phyloP scores from a whole-genome alignment of 1,140 invertebrate genomes.

The Dendroctonus valens region DNA sequence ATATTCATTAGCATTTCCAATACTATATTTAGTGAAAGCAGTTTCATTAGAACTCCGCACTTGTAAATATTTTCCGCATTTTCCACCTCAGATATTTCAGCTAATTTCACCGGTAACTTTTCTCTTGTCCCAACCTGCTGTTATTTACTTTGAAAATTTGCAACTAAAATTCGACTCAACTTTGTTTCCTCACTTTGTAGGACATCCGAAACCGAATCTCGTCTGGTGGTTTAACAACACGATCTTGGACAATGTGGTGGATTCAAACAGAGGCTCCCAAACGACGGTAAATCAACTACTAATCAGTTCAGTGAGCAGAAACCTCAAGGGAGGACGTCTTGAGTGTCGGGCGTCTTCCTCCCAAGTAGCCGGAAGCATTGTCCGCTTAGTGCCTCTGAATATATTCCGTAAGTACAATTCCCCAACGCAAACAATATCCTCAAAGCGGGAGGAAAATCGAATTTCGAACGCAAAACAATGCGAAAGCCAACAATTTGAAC shows the following conservation, averaged over 20 bases:
- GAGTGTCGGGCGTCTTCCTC: conserved; percentile 71
- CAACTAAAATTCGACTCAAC: too few relatives aligned
- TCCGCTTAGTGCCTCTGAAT: conserved; percentile 62
- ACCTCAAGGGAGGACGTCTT: conserved; percentile 61
- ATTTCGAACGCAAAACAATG: too few relatives aligned
- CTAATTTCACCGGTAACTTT: too few relatives aligned
- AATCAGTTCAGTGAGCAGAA: conserved; percentile 60
- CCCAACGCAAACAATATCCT: conserved; percentile 1
- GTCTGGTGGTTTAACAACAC: conserved; percentile 77
- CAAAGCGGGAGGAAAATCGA: not conserved
- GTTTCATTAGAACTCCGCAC: too few relatives aligned
- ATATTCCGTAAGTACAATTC: conserved; percentile 63
- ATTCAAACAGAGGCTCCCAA: conserved; percentile 56
- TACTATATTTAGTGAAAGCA: too few relatives aligned
- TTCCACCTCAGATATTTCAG: too few relatives aligned
- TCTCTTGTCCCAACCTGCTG: too few relatives aligned
- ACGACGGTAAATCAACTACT: conserved; percentile 68
- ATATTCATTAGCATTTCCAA: too few relatives aligned
- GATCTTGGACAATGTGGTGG: conserved; percentile 65
- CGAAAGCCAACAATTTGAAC: too few relatives aligned
- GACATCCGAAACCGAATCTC: conserved; percentile 69
- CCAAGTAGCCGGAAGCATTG: conserved; percentile 56
- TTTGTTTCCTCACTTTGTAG: conserved; percentile 46
- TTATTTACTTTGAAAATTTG: too few relatives aligned
- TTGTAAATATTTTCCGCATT: too few relatives aligned